Conservation (phyloP, 2,113 vertebrate species). For the Misgurnus anguillicaudatus region DNA sequence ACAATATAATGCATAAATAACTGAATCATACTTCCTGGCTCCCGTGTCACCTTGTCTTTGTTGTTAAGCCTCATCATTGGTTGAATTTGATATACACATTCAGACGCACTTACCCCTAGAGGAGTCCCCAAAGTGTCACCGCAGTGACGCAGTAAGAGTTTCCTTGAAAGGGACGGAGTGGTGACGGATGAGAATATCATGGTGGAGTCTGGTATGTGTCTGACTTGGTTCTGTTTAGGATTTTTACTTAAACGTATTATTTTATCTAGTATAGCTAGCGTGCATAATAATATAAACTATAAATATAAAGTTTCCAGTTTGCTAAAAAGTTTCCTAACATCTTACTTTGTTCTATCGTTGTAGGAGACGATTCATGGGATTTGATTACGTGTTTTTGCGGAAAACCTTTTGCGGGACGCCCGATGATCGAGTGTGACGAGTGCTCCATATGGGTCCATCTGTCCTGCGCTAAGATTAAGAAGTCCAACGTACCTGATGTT, state of each 20-base stretch:
- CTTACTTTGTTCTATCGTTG: not conserved
- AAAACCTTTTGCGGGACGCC: constrained; percentile 61
- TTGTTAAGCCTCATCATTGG: too few relatives aligned
- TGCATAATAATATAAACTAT: too few relatives aligned
- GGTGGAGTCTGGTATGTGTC: constrained; percentile 76
- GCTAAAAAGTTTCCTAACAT: not conserved
- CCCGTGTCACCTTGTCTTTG: too few relatives aligned
- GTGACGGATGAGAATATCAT: constrained; percentile 81
- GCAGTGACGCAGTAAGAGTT: too few relatives aligned
- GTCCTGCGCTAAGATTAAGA: constrained; percentile 61
- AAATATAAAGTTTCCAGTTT: too few relatives aligned
- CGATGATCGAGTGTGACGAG: constrained; percentile 62
- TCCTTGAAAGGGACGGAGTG: constrained; percentile 53
- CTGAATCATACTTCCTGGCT: too few relatives aligned
- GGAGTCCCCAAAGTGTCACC: too few relatives aligned
- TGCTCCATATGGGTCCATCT: constrained; percentile 61
- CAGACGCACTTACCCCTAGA: too few relatives aligned
- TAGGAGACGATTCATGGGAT: constrained; percentile 59
- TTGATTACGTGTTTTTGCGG: constrained; percentile 60
- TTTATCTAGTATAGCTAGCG: too few relatives aligned
- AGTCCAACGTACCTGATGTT: constrained; percentile 58
- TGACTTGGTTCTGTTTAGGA: not conserved
- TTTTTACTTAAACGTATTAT: too few relatives aligned
- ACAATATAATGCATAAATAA: too few relatives aligned
- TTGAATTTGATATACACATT: too few relatives aligned